These are phyloP conservation scores for Gasterosteus aculeatus DNA, from an alignment of 2,113 vertebrate genomes.

Conservation along the genomic window DNA sequence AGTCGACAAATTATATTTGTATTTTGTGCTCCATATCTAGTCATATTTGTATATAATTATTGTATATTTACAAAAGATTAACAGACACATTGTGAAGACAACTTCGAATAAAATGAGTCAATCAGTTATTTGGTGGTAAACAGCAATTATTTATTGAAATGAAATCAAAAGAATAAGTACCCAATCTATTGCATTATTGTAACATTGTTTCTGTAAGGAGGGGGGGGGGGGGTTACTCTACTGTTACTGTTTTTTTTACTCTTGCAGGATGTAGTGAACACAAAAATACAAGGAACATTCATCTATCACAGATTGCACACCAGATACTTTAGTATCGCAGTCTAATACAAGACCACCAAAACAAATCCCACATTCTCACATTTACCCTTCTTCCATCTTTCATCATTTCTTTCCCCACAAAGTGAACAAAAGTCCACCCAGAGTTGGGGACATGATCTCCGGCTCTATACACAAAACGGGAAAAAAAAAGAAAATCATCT, in stretches of 20 bases:
- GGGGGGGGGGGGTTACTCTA: conserved; percentile 82
- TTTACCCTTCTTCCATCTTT: conserved; percentile 67
- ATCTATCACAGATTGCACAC: conserved; percentile 98
- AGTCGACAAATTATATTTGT: too few relatives aligned
- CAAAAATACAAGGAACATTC: conserved; percentile 99
- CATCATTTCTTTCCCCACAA: conserved; percentile 63
- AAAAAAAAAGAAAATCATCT: conserved; percentile 4
- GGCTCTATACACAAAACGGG: conserved; percentile 88
- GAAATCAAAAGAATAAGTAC: conserved; percentile 93
- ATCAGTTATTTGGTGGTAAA: conserved; percentile 85
- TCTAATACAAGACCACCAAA: conserved; percentile 93
- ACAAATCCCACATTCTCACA: conserved; percentile 45
- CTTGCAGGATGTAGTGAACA: conserved; percentile 91
- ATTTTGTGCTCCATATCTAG: not conserved
- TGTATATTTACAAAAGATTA: not conserved
- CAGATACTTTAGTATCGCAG: conserved; percentile 91
- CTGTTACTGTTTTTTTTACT: conserved; percentile 51
- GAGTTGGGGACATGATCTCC: conserved; percentile 85
- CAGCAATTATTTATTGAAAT: conserved; percentile 99
- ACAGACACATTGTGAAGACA: not conserved
- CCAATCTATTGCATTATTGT: conserved; percentile 98
- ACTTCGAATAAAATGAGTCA: conserved; percentile 6
- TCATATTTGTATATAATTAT: not conserved
- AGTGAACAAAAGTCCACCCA: conserved; percentile 93
- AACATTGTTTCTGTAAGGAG: conserved; percentile 88